Percentiles rank a stretch among this genome's conserved stretches.
Conservation (phyloP, 64 coral and sea anemone species). For the Anthopleura sola region DNA sequence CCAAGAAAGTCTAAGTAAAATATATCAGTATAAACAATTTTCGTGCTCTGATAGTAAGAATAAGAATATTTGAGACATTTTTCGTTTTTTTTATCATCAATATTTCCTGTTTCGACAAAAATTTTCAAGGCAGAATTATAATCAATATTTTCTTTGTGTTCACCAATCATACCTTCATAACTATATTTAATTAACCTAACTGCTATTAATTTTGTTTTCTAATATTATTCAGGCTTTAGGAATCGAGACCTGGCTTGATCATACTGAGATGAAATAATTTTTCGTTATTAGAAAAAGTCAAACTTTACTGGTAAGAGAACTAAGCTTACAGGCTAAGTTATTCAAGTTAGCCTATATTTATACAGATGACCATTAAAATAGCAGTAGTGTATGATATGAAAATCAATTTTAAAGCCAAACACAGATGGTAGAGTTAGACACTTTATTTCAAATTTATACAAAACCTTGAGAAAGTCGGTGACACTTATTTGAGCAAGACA, state of each 20-base stretch:
- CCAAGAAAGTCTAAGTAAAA: background rate
- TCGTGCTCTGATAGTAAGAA: background rate
- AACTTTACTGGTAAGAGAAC: background rate
- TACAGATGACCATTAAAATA: background rate
- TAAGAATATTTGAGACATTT: background rate
- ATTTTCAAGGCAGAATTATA: background rate
- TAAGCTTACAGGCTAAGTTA: background rate
- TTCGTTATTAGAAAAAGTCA: background rate
- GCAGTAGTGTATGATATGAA: background rate
- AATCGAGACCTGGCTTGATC: background rate
- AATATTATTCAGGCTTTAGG: background rate
- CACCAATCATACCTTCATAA: background rate
- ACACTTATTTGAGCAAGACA: background rate
- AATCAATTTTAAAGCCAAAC: background rate
- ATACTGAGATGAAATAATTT: background rate
- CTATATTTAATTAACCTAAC: background rate
- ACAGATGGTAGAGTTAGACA: background rate
- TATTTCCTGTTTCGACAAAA: background rate
- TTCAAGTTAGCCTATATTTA: background rate
- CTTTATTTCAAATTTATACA: background rate
- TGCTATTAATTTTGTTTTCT: background rate
- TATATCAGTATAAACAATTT: background rate
- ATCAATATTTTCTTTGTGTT: background rate
- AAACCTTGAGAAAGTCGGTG: background rate
- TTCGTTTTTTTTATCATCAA: background rate